Evolutionary conservation across 2,888 invertebrate species (phyloP), one percentile per base, ranked within the genome.

Genomic region (Drosophila mimica): DNA sequence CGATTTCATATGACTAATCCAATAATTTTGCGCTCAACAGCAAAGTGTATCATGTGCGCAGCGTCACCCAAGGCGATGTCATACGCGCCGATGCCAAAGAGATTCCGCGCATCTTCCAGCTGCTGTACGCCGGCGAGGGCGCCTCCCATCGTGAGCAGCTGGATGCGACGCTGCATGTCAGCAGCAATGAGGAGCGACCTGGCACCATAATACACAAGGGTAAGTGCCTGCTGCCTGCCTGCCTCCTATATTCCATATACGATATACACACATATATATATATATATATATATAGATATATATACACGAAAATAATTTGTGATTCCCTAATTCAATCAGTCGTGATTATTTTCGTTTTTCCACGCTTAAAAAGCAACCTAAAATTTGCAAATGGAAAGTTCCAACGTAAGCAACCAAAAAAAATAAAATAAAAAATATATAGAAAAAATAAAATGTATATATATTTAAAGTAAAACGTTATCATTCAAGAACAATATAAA

Each of bases 11-110:
- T 0, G 15, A 25, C 20, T 15, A 46, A 46, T 46, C 25, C 8
- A 2, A 4, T 46, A 15, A 15, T 46, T 46, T 4, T 2, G 25
- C 25, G 15, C 25, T 0, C 46, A 93, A 17, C 94, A 98, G 99
- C 94, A 99, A 99, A 95, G 97, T 99, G 92, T 99, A 99, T 95
- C 99, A 99, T 94, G 99, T 99, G 85, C 96, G 99, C 81, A 97
- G 98, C 74, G 99, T 99, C 83, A 99, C 99, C 76, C 99, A 99
- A 94, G 99, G 99, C 90, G 99, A 99, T 95, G 99, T 99, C 90
- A 99, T 99, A 93, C 96, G 99, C 93, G 99, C 99, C 65, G 99
- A 99, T 95, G 98, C 98, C 93, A 98, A 98, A 95, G 99, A 99
- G 95, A 98, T 99, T 94, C 99, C 99, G 90, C 96, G 98, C 93